Evolutionary conservation across 1,140 invertebrate genomes (phyloP).

Genomic region (Tetramorium simillimum): DNA sequence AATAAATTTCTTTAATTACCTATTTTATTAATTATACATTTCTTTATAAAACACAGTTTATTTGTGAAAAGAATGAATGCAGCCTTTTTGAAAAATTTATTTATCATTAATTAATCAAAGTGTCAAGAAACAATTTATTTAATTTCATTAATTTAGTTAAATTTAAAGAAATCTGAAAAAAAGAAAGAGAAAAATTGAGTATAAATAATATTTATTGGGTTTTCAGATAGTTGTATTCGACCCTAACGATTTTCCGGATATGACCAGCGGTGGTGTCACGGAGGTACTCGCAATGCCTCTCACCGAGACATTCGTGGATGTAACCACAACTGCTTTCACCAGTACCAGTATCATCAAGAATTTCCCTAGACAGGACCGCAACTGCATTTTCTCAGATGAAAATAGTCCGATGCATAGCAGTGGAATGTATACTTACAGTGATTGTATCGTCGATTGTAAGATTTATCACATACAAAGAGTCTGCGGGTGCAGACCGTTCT

Average conservation of each 20-base stretch:
- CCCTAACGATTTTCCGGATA: slow-evolving; percentile 84
- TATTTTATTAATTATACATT: not conserved
- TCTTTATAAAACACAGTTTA: not conserved
- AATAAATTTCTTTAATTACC: not conserved
- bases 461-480: slow-evolving; percentile 82
- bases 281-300: slow-evolving; percentile 71
- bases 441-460: slow-evolving; percentile 87
- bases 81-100: not conserved
- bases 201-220: not conserved
- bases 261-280: slow-evolving; percentile 74
- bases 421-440: slow-evolving; percentile 85
- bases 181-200: not conserved
- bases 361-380: slow-evolving; percentile 80
- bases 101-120: not conserved
- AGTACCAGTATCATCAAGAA: slow-evolving; percentile 62
- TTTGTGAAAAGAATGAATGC: not conserved
- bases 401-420: slow-evolving; percentile 79
- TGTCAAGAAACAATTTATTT: not conserved
- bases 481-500: slow-evolving; percentile 87
- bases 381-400: slow-evolving; percentile 85
- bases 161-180: not conserved
- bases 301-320: slow-evolving; percentile 68
- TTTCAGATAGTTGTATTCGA: slow-evolving; percentile 82
- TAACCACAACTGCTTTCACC: slow-evolving; percentile 67
- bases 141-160: not conserved